Percentiles rank a stretch among this genome's conserved stretches.
phyloP scores from a whole-genome alignment of 1,140 invertebrate species.

The Aricia agestis region DNA sequence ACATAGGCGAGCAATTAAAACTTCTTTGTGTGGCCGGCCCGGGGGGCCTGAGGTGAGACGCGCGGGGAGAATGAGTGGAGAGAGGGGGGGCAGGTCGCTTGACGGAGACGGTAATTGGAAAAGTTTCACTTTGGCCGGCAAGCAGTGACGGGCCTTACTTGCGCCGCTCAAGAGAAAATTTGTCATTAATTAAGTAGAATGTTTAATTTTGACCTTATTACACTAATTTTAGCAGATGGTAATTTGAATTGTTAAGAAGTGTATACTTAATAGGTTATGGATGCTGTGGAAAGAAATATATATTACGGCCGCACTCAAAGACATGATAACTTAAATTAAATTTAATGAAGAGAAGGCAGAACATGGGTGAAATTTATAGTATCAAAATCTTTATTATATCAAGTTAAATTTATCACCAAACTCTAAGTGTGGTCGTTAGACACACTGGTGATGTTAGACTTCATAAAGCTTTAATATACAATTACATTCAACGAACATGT shows the following conservation, averaged over 20 bases:
- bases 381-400: no score
- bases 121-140: slow-evolving; percentile 52
- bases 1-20: slow-evolving; percentile 69
- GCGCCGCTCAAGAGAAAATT: slow-evolving; percentile 39
- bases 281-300: no score
- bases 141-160: slow-evolving; percentile 58
- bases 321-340: no score
- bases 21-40: slow-evolving; percentile 56
- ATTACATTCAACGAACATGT: no score
- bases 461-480: no score
- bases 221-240: background rate
- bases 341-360: no score
- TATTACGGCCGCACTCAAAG: no score
- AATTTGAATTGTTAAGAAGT: background rate
- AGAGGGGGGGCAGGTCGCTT: slow-evolving; percentile 43
- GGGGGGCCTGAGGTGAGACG: slow-evolving; percentile 23
- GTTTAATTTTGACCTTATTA: slow-evolving; percentile 2
- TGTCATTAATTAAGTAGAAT: slow-evolving; percentile 17
- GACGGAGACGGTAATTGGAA: slow-evolving; percentile 64
- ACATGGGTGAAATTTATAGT: no score
- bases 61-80: background rate
- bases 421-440: no score
- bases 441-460: no score
- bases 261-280: no score
- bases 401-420: no score